Evolutionary conservation across 2,797 vertebrate genomes (phyloP).

Genomic region (Labroides dimidiatus): DNA sequence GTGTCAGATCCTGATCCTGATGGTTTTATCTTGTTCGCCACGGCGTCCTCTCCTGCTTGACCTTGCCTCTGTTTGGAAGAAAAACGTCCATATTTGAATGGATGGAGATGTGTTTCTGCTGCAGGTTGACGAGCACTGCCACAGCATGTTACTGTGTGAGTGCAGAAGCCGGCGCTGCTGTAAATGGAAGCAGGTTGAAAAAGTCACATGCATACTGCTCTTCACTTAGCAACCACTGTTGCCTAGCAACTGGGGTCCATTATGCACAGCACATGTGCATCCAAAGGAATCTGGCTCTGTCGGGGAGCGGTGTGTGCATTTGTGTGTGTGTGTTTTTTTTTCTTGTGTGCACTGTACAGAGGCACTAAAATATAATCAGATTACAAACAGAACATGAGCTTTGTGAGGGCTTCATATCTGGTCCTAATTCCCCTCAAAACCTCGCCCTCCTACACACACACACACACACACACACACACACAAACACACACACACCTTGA

Average conservation of each 20-base stretch:
- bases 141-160: slow-evolving; percentile 34
- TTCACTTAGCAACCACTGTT: slow-evolving; percentile 84
- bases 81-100: slow-evolving; percentile 8
- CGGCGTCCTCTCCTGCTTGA: not conserved
- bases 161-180: slow-evolving; percentile 41
- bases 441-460: not conserved
- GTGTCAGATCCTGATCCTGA: not conserved
- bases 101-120: not conserved
- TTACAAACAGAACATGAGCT: not conserved
- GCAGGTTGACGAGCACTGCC: slow-evolving; percentile 14
- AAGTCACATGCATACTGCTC: slow-evolving; percentile 66
- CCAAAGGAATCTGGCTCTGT: slow-evolving; percentile 49
- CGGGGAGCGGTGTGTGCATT: slow-evolving; percentile 13
- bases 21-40: not conserved
- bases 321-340: slow-evolving; percentile 16
- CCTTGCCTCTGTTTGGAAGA: slow-evolving; percentile 13
- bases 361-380: slow-evolving; percentile 3
- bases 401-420: not conserved
- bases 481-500: not conserved
- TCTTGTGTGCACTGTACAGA: slow-evolving; percentile 6
- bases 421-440: not conserved
- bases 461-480: not conserved
- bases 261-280: slow-evolving; percentile 64
- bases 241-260: slow-evolving; percentile 80
- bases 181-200: slow-evolving; percentile 69